Base-by-base conservation (phyloP, 1,140 invertebrate genomes). In the Anoplophora glabripennis region DNA sequence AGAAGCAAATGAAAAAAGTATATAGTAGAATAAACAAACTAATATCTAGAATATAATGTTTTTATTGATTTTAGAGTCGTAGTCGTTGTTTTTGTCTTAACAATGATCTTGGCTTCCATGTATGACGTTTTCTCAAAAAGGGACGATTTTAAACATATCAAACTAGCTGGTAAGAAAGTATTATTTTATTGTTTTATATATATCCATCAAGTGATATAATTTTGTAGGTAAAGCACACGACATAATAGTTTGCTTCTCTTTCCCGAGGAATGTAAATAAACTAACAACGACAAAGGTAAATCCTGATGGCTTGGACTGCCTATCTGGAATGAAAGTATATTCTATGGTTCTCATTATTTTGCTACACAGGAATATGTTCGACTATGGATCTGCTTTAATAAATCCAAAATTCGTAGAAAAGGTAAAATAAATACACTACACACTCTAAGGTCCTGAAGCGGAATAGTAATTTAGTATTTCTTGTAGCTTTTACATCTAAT, bases 321-420 rank as follows among this genome's bases (percentile, higher is more conserved):
- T 87, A 49, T 80, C 83, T 41, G 86, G 86, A 7, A 83, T 88
- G 21, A 85, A 84, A 71, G 79, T 83, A 12, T 67, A 86, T 10
- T 77, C 84, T 0, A 87, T 87, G 85, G 61, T 83, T 7, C 77
- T 86, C 36, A 86, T 88, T 44, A 77, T 87, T 0, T 76, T 77
- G 28, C 84, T 85, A 4, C 86, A 88, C 65, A 79, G 82, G 5
- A 77, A 84, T 8, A 76, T 85, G 51, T 87, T 85, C 63, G 78
- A 83, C 46, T 77, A 84, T 17, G 81, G 81, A 64, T 83, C 84
- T 40, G 85, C 86, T 2, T 75, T 85, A 0, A 75, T 83, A 63
- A 86, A 88, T 71, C 76, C 79, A 11, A 76, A 79, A 59, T 84
- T 83, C 64, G 82, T 81, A 73, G 80, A 84, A 70, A 69, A 81